Evolutionary conservation across 2,888 invertebrate species (phyloP), one percentile per base, ranked within the genome.

Genomic region (Agrochola macilenta): DNA sequence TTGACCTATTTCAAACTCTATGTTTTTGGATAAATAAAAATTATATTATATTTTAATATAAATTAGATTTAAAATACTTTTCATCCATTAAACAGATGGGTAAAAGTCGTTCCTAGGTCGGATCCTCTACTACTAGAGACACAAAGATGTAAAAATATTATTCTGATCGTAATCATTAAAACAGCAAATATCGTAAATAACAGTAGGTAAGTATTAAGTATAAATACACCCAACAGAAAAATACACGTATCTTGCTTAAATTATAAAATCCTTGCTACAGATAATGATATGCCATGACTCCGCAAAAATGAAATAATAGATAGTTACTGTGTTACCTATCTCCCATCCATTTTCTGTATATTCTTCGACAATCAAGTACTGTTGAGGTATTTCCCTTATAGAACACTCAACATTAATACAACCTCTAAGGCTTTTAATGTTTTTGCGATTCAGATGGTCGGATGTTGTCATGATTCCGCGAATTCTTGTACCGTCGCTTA

Each of bases 401-500:
- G 3, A 60, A 64, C 9, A 49, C 26, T 46, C 52, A 54, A 70
- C 63, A 35, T 71, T 58, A 66, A 60, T 17, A 52, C 26, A 69
- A 73, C 43, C 72, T 73, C 49, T 52, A 46, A 70, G 35, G 43
- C 5, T 65, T 82, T 60, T n/a, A 86, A 69, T 26, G 23, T 63
- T 57, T 72, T 78, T 76, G 64, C 64, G 35, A 78, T 78, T 46
- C 72, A 73, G 60, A 85, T 73, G 63, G 71, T 69, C 49, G 64
- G 74, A 81, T 79, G 79, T 77, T 68, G 76, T 81, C 78, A 69
- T 82, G 76, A 82, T 85, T 85, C 81, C 78, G 23, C 35, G 88
- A 86, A 89, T 81, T 79, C 82, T 85, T 84, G 82, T 80, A 76
- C 84, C 83, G 66, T 84, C 70, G 70, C 88, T 91, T 89, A 92